Evolutionary conservation across 2,888 invertebrate species (phyloP).

Genomic region (Homarus gammarus): DNA sequence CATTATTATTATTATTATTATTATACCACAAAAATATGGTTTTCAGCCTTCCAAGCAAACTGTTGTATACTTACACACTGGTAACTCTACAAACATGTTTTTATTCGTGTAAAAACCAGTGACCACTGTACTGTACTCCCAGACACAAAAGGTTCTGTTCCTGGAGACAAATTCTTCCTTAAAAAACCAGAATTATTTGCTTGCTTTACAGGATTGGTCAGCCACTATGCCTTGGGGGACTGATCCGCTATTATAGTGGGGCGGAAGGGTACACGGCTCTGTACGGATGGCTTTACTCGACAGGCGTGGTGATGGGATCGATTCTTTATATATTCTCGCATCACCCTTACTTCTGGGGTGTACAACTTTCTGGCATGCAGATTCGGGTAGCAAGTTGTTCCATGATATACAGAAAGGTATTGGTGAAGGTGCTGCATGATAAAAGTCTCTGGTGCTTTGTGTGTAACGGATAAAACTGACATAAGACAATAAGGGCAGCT

Average conservation of each 20-base stretch:
- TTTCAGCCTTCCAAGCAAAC: too few relatives aligned
- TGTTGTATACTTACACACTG: too few relatives aligned
- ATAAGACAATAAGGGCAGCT: too few relatives aligned
- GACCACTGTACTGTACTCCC: too few relatives aligned
- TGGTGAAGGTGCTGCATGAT: slow-evolving; percentile 26
- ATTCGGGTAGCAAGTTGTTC: slow-evolving; percentile 90
- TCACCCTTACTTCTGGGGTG: slow-evolving; percentile 93
- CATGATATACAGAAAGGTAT: slow-evolving; percentile 91
- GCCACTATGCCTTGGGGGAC: slow-evolving; percentile 66
- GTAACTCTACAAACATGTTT: too few relatives aligned
- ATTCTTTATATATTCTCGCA: slow-evolving; percentile 87
- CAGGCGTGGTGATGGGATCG: slow-evolving; percentile 86
- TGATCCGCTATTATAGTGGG: slow-evolving; percentile 71
- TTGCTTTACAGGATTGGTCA: slow-evolving; percentile 55
- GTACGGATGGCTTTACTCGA: slow-evolving; percentile 88
- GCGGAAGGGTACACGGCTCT: slow-evolving; percentile 75
- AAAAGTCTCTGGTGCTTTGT: too few relatives aligned
- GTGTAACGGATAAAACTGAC: too few relatives aligned
- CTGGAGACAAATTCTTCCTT: not conserved
- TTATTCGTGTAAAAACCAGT: too few relatives aligned
- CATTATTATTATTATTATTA: too few relatives aligned
- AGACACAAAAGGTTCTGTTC: too few relatives aligned
- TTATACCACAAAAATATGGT: too few relatives aligned
- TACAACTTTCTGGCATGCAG: slow-evolving; percentile 90
- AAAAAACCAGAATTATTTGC: not conserved